Base-by-base conservation (phyloP, 1,140 invertebrate species). In the Sycobia sp. region DNA sequence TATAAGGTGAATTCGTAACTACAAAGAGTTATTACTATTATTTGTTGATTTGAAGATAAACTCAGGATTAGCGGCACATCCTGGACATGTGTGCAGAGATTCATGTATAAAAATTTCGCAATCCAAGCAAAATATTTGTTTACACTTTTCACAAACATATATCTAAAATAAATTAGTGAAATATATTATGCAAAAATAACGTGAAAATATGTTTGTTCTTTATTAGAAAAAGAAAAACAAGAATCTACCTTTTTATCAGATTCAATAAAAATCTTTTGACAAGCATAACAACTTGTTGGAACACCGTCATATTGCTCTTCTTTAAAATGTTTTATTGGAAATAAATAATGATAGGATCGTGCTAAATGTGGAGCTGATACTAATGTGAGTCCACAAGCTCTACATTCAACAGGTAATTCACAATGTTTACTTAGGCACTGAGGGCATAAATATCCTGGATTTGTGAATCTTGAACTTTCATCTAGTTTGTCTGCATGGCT, bases 371-470 rank as follows among this genome's bases (percentile, higher is more conserved):
- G 95, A 11, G 97, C 95, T 7, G 96, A 98, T 4, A 98, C 96
- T n/a, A 99, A 82, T 3, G 95, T 98, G 23, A 99, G 83, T 11
- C 93, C 94, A 83, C 97, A 99, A 13, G 92, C 90, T 75, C 91
- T 88, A 78, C 97, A 99, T 82, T 99, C 97, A 1, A 96, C 93
- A 0, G 97, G 97, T 65, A 99, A 85, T 78, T 98, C 95, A 82
- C 97, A 99, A 80, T 98, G 98, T 83, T 98, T 97, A 78, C 93
- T 94, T 63, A 90, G 88, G 82, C 97, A 99, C 75, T 98, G 95
- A 22, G 95, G 96, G 79, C 96, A 99, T 71, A 96, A 90, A 76
- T 97, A 98, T 3, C 96, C 96, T 14, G 86, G 88, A 34, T 87
- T 86, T 71, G 81, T 89, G 60, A 88, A 79, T 76, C 87, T 88